These are phyloP conservation scores for Bos indicus DNA, from an alignment of 2,113 vertebrate genomes.

Conservation along the genomic window DNA sequence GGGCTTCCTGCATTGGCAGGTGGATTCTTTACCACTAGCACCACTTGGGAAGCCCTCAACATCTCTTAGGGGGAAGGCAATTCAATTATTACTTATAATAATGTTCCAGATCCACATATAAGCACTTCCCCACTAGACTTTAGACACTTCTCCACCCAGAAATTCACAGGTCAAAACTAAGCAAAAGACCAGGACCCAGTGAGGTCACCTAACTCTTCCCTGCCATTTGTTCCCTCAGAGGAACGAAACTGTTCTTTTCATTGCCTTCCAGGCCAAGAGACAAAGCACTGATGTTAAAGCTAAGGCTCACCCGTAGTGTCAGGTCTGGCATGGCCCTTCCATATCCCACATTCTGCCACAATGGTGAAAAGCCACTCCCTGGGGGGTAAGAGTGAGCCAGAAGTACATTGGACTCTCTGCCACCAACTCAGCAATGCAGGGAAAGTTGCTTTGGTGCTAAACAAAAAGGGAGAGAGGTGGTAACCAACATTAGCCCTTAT, in stretches of 20 bases:
- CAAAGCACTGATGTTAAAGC: not conserved
- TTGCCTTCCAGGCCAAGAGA: not conserved
- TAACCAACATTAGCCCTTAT: not conserved
- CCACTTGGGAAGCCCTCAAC: not conserved
- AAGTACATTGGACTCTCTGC: not conserved
- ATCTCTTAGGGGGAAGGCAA: not conserved
- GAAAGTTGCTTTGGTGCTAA: not conserved
- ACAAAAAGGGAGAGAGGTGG: not conserved
- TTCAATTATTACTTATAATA: not conserved
- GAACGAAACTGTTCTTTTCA: not conserved
- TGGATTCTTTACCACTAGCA: not conserved
- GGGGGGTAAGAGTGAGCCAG: not conserved
- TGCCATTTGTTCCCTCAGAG: not conserved
- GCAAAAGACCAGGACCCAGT: no score
- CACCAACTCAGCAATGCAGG: not conserved
- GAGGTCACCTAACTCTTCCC: no score
- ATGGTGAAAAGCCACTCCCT: not conserved
- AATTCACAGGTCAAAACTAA: not conserved
- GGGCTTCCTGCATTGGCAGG: not conserved
- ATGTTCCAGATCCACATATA: rapidly evolving
- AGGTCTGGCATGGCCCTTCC: not conserved
- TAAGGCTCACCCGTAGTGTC: not conserved
- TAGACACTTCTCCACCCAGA: not conserved
- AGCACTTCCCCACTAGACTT: not conserved
- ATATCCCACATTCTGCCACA: not conserved